Conservation (phyloP, 2,888 invertebrate species). For the Tenodera sinensis region DNA sequence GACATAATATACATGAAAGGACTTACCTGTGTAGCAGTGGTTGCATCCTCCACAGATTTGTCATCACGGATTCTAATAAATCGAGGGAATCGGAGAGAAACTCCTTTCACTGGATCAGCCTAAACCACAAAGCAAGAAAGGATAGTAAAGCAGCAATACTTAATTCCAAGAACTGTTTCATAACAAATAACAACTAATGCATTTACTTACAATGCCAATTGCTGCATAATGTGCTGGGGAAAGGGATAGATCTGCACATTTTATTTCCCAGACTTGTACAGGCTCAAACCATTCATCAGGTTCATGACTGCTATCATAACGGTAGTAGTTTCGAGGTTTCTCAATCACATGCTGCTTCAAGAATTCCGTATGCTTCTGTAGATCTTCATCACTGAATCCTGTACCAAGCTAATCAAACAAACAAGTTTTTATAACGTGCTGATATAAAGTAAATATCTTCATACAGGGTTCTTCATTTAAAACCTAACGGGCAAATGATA, state of each 20-base stretch:
- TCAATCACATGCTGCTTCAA: slow-evolving; percentile 73
- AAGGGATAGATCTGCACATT: slow-evolving; percentile 94
- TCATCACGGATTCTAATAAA: slow-evolving; percentile 88
- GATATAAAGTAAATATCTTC: too few species aligned
- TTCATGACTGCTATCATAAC: slow-evolving; percentile 66
- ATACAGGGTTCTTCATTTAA: too few species aligned
- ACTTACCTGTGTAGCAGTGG: slow-evolving; percentile 73
- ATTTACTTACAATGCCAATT: slow-evolving; percentile 65
- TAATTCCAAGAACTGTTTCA: neutral
- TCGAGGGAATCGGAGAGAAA: slow-evolving; percentile 92
- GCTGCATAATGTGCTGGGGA: slow-evolving; percentile 93
- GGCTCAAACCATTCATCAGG: slow-evolving; percentile 91
- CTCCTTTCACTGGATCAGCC: slow-evolving; percentile 86
- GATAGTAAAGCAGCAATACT: neutral
- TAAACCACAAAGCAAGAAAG: slow-evolving; percentile 38
- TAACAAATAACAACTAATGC: too few species aligned
- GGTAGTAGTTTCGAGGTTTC: slow-evolving; percentile 74
- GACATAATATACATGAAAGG: neutral
- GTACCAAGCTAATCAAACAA: slow-evolving; percentile 67
- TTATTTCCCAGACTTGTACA: slow-evolving; percentile 90
- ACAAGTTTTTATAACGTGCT: neutral
- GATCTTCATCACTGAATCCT: slow-evolving; percentile 90
- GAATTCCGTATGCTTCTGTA: slow-evolving; percentile 70
- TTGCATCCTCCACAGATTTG: slow-evolving; percentile 90
- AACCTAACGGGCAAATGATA: too few species aligned